Conservation (phyloP, 2,888 invertebrate genomes). For the Meghimatium bilineatum region DNA sequence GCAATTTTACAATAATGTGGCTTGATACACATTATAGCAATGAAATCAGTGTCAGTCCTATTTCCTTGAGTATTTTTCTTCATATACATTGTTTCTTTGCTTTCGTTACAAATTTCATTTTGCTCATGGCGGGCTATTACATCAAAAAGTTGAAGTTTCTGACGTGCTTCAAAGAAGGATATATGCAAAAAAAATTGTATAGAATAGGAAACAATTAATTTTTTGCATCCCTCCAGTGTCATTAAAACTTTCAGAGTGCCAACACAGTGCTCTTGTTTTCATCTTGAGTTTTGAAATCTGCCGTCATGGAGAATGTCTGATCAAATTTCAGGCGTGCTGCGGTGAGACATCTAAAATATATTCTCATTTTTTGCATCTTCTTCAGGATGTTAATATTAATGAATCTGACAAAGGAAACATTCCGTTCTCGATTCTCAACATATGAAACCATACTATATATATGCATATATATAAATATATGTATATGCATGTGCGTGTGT, state of each 20-base stretch:
- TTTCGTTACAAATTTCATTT: not conserved
- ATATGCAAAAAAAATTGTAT: not conserved
- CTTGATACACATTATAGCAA: conserved; percentile 33
- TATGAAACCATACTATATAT: too few relatives aligned
- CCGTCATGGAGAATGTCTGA: not conserved
- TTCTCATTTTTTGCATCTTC: too few relatives aligned
- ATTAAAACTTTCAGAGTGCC: not conserved
- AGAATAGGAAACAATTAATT: not conserved
- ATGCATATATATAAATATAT: too few relatives aligned
- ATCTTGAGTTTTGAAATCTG: not conserved
- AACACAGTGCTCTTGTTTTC: not conserved
- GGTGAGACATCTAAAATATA: too few relatives aligned
- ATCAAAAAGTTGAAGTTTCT: conserved; percentile 11
- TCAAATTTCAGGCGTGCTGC: too few relatives aligned
- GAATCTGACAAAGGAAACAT: too few relatives aligned
- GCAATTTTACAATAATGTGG: conserved; percentile 40
- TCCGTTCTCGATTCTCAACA: too few relatives aligned
- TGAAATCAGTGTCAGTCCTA: conserved; percentile 19
- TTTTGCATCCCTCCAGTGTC: not conserved
- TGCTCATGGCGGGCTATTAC: conserved; percentile 18
- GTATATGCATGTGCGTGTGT: too few relatives aligned
- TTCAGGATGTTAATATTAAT: too few relatives aligned
- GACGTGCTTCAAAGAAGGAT: not conserved
- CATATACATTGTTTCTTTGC: not conserved
- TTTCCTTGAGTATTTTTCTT: not conserved